Base-by-base conservation (phyloP, 2,113 vertebrate species). In the Tachysurus fulvidraco region DNA sequence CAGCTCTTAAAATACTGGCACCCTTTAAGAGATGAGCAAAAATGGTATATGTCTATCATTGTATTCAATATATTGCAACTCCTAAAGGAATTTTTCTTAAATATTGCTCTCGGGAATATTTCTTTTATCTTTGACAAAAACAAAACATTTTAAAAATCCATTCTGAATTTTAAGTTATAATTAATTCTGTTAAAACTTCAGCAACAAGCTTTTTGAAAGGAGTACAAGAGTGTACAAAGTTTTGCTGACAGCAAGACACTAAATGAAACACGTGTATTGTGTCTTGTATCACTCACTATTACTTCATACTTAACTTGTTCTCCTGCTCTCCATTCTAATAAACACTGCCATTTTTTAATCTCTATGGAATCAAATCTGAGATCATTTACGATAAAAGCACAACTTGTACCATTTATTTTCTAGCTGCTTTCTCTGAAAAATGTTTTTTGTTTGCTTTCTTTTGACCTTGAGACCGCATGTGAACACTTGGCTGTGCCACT, bases 391-490 rank as follows among this genome's bases (percentile, higher is more conserved):
- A 36, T 52, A 52, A 52, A 50, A 76, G 19, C 3, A 5, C 11
- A 67, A 14, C 4, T 1, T 50, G 52, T 54, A 55, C 2, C 1
- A 52, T 46, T 28, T 25, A 19, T 54, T 30, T 79, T 57, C 14
- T 54, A 23, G 3, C 25, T 54, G 12, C 74, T 52, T 54, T 25
- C 25, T 50, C 6, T 25, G 19, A 8, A 52, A 44, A 44, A 36
- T 21, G 36, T 21, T 55, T 79, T 10, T 12, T 28, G 7, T 65
- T 65, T 28, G 7, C 50, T 65, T 83, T 19, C 69, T 19, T 28
- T 83, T 86, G 62, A 88, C 84, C 88, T 88, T 88, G 84, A 86
- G 73, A 85, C 81, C 28, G n/a, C 73, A 36, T 85, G 5, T 44
- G 62, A 82, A 16, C 28, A 71, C 62, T 52, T 52, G 25, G 9